A percentile compares a stretch with the other conserved stretches of the same genome.
These are phyloP conservation scores for Monochamus saltuarius DNA, from an alignment of 1,140 invertebrate species.

Conservation along the genomic window DNA sequence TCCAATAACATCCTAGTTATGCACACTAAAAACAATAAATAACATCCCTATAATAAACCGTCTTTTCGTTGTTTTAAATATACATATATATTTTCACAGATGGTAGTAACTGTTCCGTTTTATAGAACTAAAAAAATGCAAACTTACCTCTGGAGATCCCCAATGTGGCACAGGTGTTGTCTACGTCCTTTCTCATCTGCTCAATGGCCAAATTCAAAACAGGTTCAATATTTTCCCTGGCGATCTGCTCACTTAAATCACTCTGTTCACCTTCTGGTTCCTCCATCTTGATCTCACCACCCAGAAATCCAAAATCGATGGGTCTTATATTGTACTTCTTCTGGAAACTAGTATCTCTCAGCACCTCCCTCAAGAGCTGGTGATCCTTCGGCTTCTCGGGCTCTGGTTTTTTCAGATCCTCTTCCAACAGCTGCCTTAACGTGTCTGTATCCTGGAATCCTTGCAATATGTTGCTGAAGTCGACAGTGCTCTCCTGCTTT, in stretches of 20 bases:
- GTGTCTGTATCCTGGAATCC: slow-evolving; percentile 46
- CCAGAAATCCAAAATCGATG: slow-evolving; percentile 64
- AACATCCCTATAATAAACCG: no score
- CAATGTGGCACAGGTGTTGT: slow-evolving; percentile 78
- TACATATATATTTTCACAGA: no score
- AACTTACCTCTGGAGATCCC: slow-evolving; percentile 82
- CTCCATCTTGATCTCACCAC: slow-evolving; percentile 61
- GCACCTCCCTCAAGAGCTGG: slow-evolving; percentile 74
- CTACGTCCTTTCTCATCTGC: slow-evolving; percentile 80
- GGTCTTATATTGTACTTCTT: slow-evolving; percentile 77
- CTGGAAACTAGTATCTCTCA: slow-evolving; percentile 81
- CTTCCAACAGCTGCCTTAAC: slow-evolving; percentile 41
- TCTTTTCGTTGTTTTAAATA: no score
- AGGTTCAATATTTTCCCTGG: slow-evolving; percentile 77
- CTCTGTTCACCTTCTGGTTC: slow-evolving; percentile 52
- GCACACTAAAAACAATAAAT: no score
- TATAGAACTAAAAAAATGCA: not conserved
- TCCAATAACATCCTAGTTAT: no score
- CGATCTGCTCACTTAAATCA: slow-evolving; percentile 59
- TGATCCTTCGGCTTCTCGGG: slow-evolving; percentile 63
- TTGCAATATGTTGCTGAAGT: slow-evolving; percentile 55
- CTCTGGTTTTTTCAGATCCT: slow-evolving; percentile 31
- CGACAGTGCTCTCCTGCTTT: slow-evolving; percentile 46
- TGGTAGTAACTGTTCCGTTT: no score
- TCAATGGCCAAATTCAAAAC: slow-evolving; percentile 83